Evolutionary conservation across 2,797 vertebrate species (phyloP).

Genomic region (Sebastes variabilis): DNA sequence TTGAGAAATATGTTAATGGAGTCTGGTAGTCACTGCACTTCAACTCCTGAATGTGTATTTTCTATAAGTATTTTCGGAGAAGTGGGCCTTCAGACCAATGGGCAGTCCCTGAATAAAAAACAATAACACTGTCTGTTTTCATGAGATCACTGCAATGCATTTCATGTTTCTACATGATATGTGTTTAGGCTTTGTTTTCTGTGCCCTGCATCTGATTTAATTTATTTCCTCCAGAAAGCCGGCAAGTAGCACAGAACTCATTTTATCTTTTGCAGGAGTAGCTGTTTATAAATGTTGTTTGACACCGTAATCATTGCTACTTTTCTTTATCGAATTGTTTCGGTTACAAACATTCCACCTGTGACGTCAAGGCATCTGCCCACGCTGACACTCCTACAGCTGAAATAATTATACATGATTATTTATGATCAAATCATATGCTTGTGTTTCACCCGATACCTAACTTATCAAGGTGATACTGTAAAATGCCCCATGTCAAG

Average conservation of each 20-base stretch:
- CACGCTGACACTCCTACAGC: constrained; percentile 20
- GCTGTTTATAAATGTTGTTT: background rate
- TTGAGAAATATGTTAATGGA: no score
- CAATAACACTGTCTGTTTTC: background rate
- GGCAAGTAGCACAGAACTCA: background rate
- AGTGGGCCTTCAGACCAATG: no score
- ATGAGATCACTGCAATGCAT: background rate
- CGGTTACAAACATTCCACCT: constrained; percentile 26
- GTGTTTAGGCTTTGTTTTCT: background rate
- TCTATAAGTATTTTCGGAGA: no score
- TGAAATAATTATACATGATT: constrained; percentile 35
- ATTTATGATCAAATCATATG: background rate
- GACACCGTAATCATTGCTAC: constrained; percentile 5
- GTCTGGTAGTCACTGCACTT: no score
- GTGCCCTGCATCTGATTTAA: background rate
- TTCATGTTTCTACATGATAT: background rate
- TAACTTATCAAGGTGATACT: background rate
- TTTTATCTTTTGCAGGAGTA: background rate
- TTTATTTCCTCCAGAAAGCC: background rate
- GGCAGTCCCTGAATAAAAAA: no score
- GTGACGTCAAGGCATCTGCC: constrained; percentile 24
- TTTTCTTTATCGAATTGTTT: constrained; percentile 24
- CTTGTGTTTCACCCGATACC: background rate
- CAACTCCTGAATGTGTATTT: no score
- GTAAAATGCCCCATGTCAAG: background rate